A percentile compares a stretch with the other conserved stretches of the same genome.
phyloP scores from a whole-genome alignment of 2,113 vertebrate species.

The Bolborhynchus lineola region DNA sequence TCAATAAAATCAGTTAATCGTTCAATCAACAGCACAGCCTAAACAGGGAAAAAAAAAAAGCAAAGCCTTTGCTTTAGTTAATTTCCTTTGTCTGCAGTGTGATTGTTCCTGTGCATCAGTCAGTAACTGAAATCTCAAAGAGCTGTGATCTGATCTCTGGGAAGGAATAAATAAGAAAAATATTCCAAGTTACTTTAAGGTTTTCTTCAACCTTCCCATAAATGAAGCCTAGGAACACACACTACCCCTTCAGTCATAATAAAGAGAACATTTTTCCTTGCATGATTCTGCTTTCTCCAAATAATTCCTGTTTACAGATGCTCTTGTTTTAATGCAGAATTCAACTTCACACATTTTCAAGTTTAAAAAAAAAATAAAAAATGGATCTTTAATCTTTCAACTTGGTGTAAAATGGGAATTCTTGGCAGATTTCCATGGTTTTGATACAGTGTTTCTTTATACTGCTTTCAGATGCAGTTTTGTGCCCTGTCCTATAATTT shows the following conservation, averaged over 20 bases:
- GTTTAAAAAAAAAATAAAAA: background rate
- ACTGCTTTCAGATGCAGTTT: background rate
- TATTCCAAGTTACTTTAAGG: background rate
- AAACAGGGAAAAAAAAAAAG: background rate
- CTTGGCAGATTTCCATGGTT: background rate
- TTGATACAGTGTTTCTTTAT: background rate
- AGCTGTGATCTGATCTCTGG: background rate
- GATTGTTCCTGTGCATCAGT: constrained; percentile 7
- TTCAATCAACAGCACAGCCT: background rate
- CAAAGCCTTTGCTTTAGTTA: background rate
- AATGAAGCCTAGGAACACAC: background rate
- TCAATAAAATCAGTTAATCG: background rate
- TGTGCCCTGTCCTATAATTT: background rate
- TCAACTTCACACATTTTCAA: background rate
- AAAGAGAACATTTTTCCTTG: background rate
- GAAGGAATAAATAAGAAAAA: background rate
- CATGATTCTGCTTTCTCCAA: background rate
- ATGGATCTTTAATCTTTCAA: background rate
- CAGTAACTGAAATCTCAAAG: constrained; percentile 19
- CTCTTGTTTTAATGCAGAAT: background rate
- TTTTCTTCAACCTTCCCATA: background rate
- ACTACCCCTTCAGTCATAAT: background rate
- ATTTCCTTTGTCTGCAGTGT: constrained; percentile 25
- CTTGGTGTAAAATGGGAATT: background rate
- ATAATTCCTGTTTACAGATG: background rate